Conservation (phyloP, 2,113 vertebrate species). For the Gobiocypris rarus region DNA sequence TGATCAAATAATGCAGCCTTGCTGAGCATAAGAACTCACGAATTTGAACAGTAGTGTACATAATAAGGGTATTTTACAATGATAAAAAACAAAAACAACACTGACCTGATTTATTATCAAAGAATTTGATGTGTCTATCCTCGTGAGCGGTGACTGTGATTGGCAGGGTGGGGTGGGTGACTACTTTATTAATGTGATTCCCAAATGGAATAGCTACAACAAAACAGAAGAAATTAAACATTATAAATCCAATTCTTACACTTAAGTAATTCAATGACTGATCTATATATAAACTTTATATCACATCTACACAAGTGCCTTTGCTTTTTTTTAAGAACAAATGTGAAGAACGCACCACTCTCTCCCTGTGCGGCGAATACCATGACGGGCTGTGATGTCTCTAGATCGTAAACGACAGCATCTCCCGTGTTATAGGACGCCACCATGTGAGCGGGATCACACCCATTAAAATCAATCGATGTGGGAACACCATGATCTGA, state of each 20-base stretch:
- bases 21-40: neutral
- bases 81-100: neutral
- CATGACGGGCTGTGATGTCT: conserved; percentile 89
- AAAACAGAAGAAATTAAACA: neutral
- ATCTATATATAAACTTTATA: neutral
- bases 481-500: conserved; percentile 92
- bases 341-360: conserved; percentile 77
- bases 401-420: conserved; percentile 92
- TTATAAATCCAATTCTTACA: neutral
- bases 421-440: conserved; percentile 89
- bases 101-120: conserved; percentile 96
- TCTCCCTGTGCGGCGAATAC: conserved; percentile 89
- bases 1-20: neutral
- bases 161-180: conserved; percentile 97
- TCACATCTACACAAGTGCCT: neutral
- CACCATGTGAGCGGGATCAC: conserved; percentile 96
- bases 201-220: conserved; percentile 81
- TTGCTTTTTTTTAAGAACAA: neutral
- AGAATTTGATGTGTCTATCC: conserved; percentile 98
- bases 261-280: neutral
- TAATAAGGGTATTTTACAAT: neutral
- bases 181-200: conserved; percentile 95
- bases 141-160: conserved; percentile 97
- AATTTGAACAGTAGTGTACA: neutral
- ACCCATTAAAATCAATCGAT: conserved; percentile 94